These are phyloP conservation scores for Lampris incognitus DNA, from an alignment of 2,113 vertebrate species.

Conservation along the genomic window DNA sequence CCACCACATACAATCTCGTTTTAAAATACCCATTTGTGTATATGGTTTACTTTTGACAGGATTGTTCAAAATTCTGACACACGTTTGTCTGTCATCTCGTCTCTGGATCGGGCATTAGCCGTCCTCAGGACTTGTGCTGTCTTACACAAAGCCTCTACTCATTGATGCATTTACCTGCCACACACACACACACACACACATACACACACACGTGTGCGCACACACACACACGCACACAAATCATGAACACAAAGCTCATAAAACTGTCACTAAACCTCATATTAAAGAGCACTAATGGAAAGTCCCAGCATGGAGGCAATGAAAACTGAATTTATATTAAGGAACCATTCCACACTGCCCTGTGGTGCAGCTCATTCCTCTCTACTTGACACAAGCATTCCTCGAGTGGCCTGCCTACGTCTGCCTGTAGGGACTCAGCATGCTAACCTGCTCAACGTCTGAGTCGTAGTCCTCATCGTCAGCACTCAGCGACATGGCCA, in stretches of 20 bases:
- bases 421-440: conserved; percentile 59
- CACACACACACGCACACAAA: conserved; percentile 13
- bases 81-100: conserved; percentile 6
- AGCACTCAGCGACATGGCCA: conserved; percentile 93
- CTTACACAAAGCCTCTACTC: conserved; percentile 48
- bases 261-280: conserved; percentile 13
- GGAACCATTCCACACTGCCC: conserved; percentile 65
- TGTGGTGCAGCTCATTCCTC: conserved; percentile 55
- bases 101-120: conserved; percentile 59
- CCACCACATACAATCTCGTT: no score
- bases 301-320: conserved; percentile 27
- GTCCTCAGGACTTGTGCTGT: conserved; percentile 46
- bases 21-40: no score
- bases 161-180: conserved; percentile 33
- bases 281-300: conserved; percentile 22
- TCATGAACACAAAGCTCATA: conserved; percentile 22
- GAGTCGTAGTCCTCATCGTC: conserved; percentile 95
- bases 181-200: conserved; percentile 32
- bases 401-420: conserved; percentile 57
- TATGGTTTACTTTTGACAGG: no score
- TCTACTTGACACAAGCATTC: conserved; percentile 59
- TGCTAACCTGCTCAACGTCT: conserved; percentile 89
- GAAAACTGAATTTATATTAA: conserved; percentile 63
- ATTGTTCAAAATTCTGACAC: no score
- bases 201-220: conserved; percentile 3